Conservation (phyloP, 2,888 invertebrate genomes). For the Uloborus plumipes region DNA sequence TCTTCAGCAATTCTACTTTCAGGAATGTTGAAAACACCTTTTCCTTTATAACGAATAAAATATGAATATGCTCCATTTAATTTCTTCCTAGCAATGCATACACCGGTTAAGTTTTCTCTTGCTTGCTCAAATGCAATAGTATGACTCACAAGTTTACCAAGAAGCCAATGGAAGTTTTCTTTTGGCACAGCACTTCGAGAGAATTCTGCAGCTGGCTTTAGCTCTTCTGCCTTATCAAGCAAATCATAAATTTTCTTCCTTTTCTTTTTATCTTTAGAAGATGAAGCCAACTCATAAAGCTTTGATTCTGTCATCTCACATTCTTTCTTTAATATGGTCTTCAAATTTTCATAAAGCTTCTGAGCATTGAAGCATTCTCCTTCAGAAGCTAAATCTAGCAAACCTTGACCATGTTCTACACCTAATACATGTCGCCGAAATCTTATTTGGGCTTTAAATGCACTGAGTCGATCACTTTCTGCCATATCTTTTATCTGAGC, state of each 20-base stretch:
- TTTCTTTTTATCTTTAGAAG: slow-evolving; percentile 40
- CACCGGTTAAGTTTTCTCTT: slow-evolving; percentile 35
- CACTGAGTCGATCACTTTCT: slow-evolving; percentile 43
- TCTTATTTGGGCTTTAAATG: slow-evolving; percentile 55
- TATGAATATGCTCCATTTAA: slow-evolving; percentile 33
- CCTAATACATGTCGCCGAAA: slow-evolving; percentile 52
- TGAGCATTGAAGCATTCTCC: slow-evolving; percentile 52
- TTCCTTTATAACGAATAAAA: slow-evolving; percentile 49
- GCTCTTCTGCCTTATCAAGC: slow-evolving; percentile 41
- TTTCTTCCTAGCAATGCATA: slow-evolving; percentile 52
- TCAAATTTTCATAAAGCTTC: slow-evolving; percentile 47
- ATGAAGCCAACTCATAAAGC: slow-evolving; percentile 42
- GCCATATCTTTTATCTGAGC: slow-evolving; percentile 49
- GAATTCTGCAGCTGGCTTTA: slow-evolving; percentile 19
- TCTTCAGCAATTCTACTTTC: slow-evolving; percentile 50
- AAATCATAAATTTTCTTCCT: slow-evolving; percentile 26
- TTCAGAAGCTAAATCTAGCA: slow-evolving; percentile 58
- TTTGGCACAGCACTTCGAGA: slow-evolving; percentile 46
- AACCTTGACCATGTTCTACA: slow-evolving; percentile 47
- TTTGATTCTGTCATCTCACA: slow-evolving; percentile 35
- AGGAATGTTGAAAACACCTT: slow-evolving; percentile 42
- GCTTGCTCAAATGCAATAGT: slow-evolving; percentile 8
- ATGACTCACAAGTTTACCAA: slow-evolving; percentile 52
- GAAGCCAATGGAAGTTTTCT: slow-evolving; percentile 59
- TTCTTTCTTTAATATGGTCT: slow-evolving; percentile 46